These are phyloP conservation scores for Lontra canadensis DNA, from an alignment of 2,113 vertebrate genomes.

Conservation along the genomic window DNA sequence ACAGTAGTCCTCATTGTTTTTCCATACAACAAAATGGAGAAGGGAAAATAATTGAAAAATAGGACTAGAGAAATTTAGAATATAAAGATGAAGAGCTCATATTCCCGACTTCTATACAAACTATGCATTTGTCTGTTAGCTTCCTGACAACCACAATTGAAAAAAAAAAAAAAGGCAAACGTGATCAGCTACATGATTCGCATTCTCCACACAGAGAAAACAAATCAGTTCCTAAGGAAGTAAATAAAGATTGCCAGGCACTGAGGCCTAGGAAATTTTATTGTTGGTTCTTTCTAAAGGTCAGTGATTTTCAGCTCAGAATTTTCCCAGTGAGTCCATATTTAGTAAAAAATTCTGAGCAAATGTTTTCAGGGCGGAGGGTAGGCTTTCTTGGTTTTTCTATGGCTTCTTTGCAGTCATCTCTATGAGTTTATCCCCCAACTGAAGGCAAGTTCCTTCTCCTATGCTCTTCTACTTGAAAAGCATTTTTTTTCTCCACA, in stretches of 20 bases:
- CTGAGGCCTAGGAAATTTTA: neutral
- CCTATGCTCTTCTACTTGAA: neutral
- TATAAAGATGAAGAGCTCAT: neutral
- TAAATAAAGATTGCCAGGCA: constrained; percentile 3
- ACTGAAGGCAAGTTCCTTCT: neutral
- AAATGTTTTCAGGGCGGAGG: neutral
- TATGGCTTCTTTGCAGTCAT: neutral
- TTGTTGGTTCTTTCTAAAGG: neutral
- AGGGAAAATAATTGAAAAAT: neutral
- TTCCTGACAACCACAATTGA: neutral
- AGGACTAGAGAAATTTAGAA: neutral
- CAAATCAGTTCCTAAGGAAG: neutral
- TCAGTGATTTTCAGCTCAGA: neutral
- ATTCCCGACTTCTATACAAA: neutral
- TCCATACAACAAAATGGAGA: neutral
- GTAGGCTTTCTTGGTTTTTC: neutral
- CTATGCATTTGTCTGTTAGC: neutral
- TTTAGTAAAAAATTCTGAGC: neutral
- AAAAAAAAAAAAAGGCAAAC: neutral
- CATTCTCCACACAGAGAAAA: neutral
- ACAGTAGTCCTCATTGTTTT: neutral
- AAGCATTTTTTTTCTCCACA: neutral
- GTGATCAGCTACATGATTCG: neutral
- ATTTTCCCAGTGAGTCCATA: neutral
- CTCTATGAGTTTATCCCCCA: neutral